Base-by-base conservation (phyloP, 2,113 vertebrate genomes). In the Mola mola region DNA sequence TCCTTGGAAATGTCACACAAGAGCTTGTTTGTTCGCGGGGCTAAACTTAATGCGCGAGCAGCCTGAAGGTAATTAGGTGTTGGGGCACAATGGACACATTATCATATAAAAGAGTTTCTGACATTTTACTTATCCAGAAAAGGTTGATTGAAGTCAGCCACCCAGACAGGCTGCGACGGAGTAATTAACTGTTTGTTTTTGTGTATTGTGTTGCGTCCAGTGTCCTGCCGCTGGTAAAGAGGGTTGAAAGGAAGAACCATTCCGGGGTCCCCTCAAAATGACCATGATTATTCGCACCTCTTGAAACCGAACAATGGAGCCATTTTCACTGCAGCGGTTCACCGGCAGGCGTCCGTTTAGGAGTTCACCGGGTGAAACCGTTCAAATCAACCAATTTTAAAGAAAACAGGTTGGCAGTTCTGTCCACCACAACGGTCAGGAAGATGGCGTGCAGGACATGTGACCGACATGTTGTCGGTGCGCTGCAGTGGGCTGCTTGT, bases 1-100 rank as follows among this genome's bases (percentile, higher is more conserved):
- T 37, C 47, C 61, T 59, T n/a, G 58, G 51, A 84, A 88, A 86
- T 84, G 76, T 72, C 83, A 84, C 55, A 65, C 58, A 66, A 62
- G 64, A 50, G 43, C 73, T 46, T 52, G 36, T 82, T 84, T 80
- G 67, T 72, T 66, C 47, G 13, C 8, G 19, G 6, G 33, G 58
- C 15, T 3, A 51, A 43, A 59, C 59, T 20, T 42, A 59, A 60
- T 67, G 65, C 29, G 50, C 43, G 16, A 46, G 20, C 58, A n/a
- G 26, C 48, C 36, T 65, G 26, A 67, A 64, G 51, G 43, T 64
- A 79, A 84, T 80, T 72, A 80, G 63, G 43, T 36, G 34, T 15
- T 34, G 40, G 31, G 22, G 34, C 6, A 62, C 69, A 82, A 78
- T 44, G 29, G 57, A 40, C 43, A 50, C 64, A 81, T 79, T 72